Evolutionary conservation across 2,888 invertebrate species (phyloP).

Genomic region (Melikaiella ostensackeni): DNA sequence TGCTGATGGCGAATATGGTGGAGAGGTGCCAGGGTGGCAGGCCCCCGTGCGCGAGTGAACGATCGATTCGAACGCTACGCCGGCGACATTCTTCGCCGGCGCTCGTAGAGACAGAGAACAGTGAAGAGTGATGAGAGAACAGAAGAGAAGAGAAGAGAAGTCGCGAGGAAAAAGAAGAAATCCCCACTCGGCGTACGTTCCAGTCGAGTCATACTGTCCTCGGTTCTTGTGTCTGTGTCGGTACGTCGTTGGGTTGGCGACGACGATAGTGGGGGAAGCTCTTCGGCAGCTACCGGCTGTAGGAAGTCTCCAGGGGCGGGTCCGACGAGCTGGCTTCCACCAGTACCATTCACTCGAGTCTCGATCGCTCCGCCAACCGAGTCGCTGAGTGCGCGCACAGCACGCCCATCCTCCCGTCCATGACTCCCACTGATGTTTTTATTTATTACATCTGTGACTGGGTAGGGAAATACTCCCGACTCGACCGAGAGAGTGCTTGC

Average conservation of each 20-base stretch:
- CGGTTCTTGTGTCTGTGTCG: conserved; percentile 52
- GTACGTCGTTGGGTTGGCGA: conserved; percentile 56
- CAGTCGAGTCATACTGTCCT: conserved; percentile 68
- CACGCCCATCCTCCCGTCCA: conserved; percentile 69
- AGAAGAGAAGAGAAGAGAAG: conserved; percentile 55
- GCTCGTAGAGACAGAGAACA: conserved; percentile 56
- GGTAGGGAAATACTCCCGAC: conserved; percentile 76
- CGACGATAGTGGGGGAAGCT: conserved; percentile 52
- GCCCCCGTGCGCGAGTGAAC: conserved; percentile 60
- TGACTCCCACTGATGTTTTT: conserved; percentile 76
- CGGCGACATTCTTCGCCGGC: conserved; percentile 59
- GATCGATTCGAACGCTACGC: conserved; percentile 72
- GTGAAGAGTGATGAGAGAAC: conserved; percentile 63
- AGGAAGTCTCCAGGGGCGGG: conserved; percentile 66
- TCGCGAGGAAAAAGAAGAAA: conserved; percentile 71
- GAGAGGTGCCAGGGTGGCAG: conserved; percentile 53
- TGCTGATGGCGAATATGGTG: conserved; percentile 73
- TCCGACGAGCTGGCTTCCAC: conserved; percentile 57
- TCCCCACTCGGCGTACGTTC: conserved; percentile 65
- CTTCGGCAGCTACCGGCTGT: conserved; percentile 44
- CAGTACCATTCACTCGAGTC: conserved; percentile 63
- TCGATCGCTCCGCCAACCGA: conserved; percentile 66
- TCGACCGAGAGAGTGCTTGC: conserved; percentile 76
- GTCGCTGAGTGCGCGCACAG: conserved; percentile 66
- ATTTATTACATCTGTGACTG: conserved; percentile 78